Evolutionary conservation across 2,113 vertebrate species (phyloP).

Genomic region (Varanus salvator): DNA sequence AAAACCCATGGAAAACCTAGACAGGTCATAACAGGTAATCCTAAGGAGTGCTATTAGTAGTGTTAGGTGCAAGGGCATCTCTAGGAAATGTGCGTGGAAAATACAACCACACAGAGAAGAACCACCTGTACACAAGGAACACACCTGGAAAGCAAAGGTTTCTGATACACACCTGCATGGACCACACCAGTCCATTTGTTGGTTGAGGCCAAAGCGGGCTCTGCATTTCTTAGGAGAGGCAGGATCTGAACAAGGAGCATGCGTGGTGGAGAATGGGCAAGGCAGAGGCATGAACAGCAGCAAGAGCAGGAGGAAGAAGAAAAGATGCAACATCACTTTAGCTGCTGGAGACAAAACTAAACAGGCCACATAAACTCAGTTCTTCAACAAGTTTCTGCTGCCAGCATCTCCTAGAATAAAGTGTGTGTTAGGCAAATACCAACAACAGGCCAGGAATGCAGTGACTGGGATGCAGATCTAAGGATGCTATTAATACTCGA

Average conservation of each 20-base stretch:
- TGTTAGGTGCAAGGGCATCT: constrained; percentile 54
- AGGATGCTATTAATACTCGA: neutral
- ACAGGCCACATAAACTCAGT: constrained; percentile 37
- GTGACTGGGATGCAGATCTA: neutral
- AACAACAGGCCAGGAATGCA: constrained; percentile 25
- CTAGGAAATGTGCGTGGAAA: constrained; percentile 26
- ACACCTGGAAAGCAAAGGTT: constrained; percentile 42
- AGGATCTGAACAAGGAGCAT: constrained; percentile 92
- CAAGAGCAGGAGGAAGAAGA: constrained; percentile 68
- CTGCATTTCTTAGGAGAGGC: constrained; percentile 99
- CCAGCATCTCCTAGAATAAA: constrained; percentile 58
- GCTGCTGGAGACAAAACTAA: constrained; percentile 61
- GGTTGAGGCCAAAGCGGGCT: constrained; percentile 99
- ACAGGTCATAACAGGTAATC: neutral
- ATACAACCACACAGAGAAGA: constrained; percentile 66
- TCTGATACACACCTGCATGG: constrained; percentile 97
- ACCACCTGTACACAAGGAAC: neutral
- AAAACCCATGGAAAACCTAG: neutral
- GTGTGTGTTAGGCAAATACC: constrained; percentile 43
- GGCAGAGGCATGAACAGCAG: constrained; percentile 76
- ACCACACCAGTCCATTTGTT: constrained; percentile 99
- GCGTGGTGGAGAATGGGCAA: constrained; percentile 81
- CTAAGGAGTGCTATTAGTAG: constrained; percentile 8
- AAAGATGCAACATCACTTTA: constrained; percentile 76
- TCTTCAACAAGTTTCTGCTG: neutral